Conservation (phyloP, 2,113 vertebrate genomes). For the Sigmodon hispidus region DNA sequence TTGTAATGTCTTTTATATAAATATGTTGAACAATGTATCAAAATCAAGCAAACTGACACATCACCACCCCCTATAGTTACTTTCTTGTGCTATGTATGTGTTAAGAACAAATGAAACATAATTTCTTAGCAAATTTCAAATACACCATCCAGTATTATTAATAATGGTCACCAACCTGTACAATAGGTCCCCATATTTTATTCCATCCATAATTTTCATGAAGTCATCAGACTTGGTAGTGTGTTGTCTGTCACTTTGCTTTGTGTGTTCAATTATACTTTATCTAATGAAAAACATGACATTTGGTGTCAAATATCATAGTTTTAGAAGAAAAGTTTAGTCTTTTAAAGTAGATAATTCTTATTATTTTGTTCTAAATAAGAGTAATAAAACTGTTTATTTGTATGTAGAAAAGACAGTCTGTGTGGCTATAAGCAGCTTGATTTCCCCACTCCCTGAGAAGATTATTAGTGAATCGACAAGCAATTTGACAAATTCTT, state of each 20-base stretch:
- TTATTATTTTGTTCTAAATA: constrained; percentile 9
- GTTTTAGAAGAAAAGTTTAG: neutral
- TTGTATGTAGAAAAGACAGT: constrained; percentile 36
- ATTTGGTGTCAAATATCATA: neutral
- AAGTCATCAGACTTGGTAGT: constrained; percentile 29
- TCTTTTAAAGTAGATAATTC: neutral
- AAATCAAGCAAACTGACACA: neutral
- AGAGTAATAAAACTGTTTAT: neutral
- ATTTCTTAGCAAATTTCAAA: neutral
- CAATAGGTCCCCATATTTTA: neutral
- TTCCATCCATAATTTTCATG: constrained; percentile 28
- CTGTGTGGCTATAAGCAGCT: neutral
- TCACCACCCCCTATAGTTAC: neutral
- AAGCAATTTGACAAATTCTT: constrained; percentile 35
- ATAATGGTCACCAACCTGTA: neutral
- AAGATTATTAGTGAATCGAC: constrained; percentile 33
- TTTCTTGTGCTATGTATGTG: neutral
- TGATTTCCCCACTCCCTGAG: neutral
- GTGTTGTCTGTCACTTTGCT: neutral
- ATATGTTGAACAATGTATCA: neutral
- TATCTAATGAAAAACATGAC: constrained; percentile 8
- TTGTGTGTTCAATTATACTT: neutral
- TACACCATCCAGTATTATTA: neutral
- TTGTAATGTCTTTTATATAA: neutral
- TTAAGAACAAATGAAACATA: neutral